phyloP scores from a whole-genome alignment of 2,113 vertebrate genomes.

The Rhabdornis inornatus region DNA sequence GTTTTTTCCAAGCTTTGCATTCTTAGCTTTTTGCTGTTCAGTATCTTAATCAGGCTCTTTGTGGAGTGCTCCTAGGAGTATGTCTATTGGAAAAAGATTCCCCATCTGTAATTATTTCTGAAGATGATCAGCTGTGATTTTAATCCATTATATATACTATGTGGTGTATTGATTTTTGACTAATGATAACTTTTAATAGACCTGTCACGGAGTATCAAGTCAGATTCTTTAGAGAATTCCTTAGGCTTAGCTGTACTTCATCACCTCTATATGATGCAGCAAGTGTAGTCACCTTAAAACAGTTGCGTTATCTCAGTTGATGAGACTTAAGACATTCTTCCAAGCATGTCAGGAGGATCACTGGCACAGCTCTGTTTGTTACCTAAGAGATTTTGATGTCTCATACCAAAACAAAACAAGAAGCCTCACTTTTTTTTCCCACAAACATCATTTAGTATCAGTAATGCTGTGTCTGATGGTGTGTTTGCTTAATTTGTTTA shows the following conservation, averaged over 20 bases:
- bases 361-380: neutral
- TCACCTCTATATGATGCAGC: neutral
- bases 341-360: neutral
- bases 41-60: neutral
- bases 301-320: neutral
- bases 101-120: neutral
- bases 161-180: conserved; percentile 36
- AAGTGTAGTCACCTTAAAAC: neutral
- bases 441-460: neutral
- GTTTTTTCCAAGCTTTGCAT: neutral
- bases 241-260: conserved; percentile 1
- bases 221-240: conserved; percentile 11
- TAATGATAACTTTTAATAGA: conserved; percentile 45
- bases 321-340: neutral
- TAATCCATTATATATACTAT: conserved; percentile 9
- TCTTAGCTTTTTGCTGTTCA: neutral
- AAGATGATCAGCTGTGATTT: conserved; percentile 13
- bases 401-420: neutral
- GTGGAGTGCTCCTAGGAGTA: neutral
- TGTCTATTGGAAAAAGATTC: neutral
- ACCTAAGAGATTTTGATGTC: neutral
- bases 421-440: neutral
- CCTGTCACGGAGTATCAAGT: conserved; percentile 33
- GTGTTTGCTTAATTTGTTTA: neutral
- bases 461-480: neutral